phyloP scores from a whole-genome alignment of 2,113 vertebrate species.

The Progne subis region DNA sequence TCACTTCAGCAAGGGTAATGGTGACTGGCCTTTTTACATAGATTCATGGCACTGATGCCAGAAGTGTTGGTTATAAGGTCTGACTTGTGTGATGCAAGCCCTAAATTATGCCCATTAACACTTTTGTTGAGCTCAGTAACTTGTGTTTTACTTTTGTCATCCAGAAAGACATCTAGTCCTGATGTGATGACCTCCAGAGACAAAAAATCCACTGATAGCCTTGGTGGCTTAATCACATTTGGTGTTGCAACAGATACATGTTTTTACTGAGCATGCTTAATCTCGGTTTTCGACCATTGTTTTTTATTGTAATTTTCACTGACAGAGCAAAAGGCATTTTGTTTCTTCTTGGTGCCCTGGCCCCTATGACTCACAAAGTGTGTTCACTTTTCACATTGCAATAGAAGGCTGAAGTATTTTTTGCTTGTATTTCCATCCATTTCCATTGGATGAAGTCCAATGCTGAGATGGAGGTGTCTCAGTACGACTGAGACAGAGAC shows the following conservation, averaged over 20 bases:
- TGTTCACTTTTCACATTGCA: neutral
- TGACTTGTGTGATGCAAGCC: neutral
- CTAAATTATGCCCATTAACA: neutral
- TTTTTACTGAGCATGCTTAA: neutral
- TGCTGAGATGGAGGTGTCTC: neutral
- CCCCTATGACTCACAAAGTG: neutral
- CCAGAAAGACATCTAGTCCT: neutral
- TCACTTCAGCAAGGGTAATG: neutral
- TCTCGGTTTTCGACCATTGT: neutral
- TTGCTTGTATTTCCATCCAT: neutral
- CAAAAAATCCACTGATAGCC: neutral
- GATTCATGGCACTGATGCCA: neutral
- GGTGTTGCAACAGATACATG: neutral
- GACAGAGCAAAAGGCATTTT: neutral
- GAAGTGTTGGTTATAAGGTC: neutral
- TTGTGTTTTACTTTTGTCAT: neutral
- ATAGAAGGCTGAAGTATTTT: neutral
- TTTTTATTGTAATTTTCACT: neutral
- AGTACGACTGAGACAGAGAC: neutral
- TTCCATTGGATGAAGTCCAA: neutral
- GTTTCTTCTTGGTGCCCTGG: neutral
- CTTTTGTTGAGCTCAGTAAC: neutral
- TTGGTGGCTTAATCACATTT: constrained; percentile 10
- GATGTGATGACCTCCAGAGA: neutral
- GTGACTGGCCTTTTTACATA: neutral